Evolutionary conservation across 1,140 invertebrate genomes (phyloP), one percentile per base, ranked within the genome.

Genomic region (Drosophila watanabei): DNA sequence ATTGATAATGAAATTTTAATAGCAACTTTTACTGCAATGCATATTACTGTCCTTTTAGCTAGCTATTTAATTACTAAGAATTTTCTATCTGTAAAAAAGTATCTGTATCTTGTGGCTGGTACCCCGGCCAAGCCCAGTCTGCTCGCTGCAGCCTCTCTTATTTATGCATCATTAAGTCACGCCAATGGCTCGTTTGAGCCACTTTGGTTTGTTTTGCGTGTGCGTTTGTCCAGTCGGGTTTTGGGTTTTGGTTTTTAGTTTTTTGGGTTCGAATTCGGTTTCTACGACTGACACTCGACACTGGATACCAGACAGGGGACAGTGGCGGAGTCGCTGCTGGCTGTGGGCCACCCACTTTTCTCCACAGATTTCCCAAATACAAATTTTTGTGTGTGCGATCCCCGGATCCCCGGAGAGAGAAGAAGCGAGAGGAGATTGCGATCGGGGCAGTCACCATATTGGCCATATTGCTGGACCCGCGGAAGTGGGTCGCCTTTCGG

Each of bases 101-200:
- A 60, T 75, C 60, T 73, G 41, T 54, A 59, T 43, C 46, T 51
- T 16, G 24, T 13, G 54, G 8, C 32, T 32, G 39, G 18, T 16
- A 28, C n/a, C 39, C n/a, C 11, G 51, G 11, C 35, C 49, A 79
- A 62, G 73, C 52, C 46, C 68, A 43, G 65, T 35, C 71, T 63
- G 51, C 48, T 37, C 24, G 41, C 48, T 46, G 41, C 43, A 57
- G 60, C n/a, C 32, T 54, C 66, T 69, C 64, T 75, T 82, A 89
- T 84, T 89, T 88, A 88, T 88, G 85, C 81, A 81, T 75, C 81
- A 89, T 89, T 88, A 89, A 89, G 78, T 89, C 85, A 88, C 85
- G 85, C 80, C 85, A 89, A 85, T 89, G 83, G 85, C 69, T 89
- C 81, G 85, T 88, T 85, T 89, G 61, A 51, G 72, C 80, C 49